Percentiles rank a stretch among this genome's conserved stretches.
These are phyloP conservation scores for Pterocles burchelli DNA, from an alignment of 2,113 vertebrate genomes.

Conservation along the genomic window DNA sequence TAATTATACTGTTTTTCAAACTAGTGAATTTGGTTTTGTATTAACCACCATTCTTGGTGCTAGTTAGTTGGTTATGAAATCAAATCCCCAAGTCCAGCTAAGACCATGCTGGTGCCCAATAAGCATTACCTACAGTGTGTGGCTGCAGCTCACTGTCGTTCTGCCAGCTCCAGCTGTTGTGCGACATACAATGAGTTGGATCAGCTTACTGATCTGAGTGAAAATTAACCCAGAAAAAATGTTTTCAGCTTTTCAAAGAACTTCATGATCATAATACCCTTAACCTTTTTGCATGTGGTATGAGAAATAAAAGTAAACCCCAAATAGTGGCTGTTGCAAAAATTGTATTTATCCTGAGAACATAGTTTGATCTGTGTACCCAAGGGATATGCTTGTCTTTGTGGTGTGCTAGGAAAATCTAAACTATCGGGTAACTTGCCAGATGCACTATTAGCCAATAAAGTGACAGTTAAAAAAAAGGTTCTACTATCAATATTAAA, in stretches of 20 bases:
- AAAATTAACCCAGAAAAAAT: not conserved
- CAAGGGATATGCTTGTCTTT: not conserved
- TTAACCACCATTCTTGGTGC: not conserved
- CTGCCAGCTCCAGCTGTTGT: not conserved
- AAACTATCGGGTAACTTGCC: not conserved
- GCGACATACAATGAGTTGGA: not conserved
- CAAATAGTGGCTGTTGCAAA: not conserved
- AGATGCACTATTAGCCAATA: not conserved
- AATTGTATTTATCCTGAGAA: not conserved
- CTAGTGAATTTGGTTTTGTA: not conserved
- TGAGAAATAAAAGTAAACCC: not conserved
- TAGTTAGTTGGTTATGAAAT: not conserved
- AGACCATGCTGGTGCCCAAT: fast-evolving
- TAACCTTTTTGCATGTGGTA: not conserved
- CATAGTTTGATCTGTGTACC: not conserved
- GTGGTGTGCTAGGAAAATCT: not conserved
- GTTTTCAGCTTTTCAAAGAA: not conserved
- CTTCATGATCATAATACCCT: not conserved
- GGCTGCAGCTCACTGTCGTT: not conserved
- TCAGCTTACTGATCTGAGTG: not conserved
- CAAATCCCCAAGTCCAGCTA: not conserved
- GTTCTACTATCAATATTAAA: not conserved
- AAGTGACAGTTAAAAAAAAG: not conserved
- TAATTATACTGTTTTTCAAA: not conserved
- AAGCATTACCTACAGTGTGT: fast-evolving